phyloP scores from a whole-genome alignment of 2,888 invertebrate species.

The Cephonodes hylas region DNA sequence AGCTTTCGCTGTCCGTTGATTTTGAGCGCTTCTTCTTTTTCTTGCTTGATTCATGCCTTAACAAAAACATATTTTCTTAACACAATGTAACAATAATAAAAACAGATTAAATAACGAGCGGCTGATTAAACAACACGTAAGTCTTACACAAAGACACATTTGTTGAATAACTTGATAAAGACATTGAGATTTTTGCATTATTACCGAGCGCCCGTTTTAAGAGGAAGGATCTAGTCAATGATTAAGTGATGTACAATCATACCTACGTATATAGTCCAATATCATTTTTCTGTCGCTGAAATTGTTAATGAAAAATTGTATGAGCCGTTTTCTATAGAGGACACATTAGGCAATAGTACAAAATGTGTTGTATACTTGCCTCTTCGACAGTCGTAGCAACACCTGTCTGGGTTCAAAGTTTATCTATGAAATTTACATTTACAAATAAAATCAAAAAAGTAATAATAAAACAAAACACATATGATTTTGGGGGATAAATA shows the following conservation, averaged over 20 bases:
- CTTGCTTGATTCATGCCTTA: conserved; percentile 70
- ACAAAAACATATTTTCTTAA: conserved; percentile 20
- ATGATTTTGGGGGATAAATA: conserved; percentile 12
- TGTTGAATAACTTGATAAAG: not conserved
- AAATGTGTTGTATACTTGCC: conserved; percentile 59
- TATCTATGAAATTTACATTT: conserved; percentile 48
- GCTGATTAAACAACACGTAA: not conserved
- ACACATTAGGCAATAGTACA: conserved; percentile 16
- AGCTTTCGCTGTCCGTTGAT: conserved; percentile 75
- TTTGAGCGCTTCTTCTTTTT: conserved; percentile 82
- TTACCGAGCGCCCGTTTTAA: not conserved
- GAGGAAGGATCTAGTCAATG: not conserved
- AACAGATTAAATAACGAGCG: not conserved
- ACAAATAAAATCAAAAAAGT: conserved; percentile 29
- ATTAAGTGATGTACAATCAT: conserved; percentile 32
- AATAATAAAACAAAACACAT: conserved; percentile 23
- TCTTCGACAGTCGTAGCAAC: conserved; percentile 64
- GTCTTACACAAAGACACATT: not conserved
- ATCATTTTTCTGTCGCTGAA: conserved; percentile 76
- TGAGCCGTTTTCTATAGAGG: not conserved
- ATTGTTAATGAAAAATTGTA: conserved; percentile 34
- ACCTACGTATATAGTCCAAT: conserved; percentile 70
- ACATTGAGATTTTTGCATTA: not conserved
- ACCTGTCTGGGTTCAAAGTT: conserved; percentile 71
- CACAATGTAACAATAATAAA: not conserved